A percentile compares a stretch with the other conserved stretches of the same genome.
Conservation (phyloP, 2,113 vertebrate genomes). For the Charina bottae region DNA sequence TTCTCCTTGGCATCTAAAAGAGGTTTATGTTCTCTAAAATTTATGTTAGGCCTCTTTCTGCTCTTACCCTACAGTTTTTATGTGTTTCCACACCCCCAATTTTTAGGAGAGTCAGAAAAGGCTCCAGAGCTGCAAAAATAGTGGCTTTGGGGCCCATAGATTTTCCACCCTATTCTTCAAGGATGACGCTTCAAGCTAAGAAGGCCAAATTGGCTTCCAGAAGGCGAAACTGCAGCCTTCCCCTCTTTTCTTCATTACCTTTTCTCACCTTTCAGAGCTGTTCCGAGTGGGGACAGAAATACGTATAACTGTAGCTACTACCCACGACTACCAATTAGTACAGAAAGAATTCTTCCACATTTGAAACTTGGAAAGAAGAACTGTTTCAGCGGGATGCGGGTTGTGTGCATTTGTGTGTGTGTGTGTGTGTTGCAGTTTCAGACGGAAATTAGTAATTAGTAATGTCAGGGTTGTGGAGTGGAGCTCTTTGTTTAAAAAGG, state of each 20-base stretch:
- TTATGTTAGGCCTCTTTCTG: too few relatives aligned
- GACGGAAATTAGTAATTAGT: conserved; percentile 24
- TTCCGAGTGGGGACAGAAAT: background rate
- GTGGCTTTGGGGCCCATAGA: background rate
- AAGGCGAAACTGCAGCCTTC: background rate
- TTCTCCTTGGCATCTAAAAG: background rate
- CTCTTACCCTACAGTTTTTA: background rate
- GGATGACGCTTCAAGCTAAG: background rate
- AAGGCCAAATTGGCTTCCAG: background rate
- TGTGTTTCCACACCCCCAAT: background rate
- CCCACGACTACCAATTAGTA: background rate
- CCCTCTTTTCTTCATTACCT: too few relatives aligned
- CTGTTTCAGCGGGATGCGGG: background rate
- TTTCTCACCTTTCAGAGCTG: background rate
- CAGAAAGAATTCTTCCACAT: background rate
- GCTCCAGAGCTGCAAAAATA: background rate
- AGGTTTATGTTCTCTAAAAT: too few relatives aligned
- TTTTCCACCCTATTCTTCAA: background rate
- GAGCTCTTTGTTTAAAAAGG: conserved; percentile 21
- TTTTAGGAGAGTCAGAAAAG: background rate
- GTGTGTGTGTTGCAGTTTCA: background rate
- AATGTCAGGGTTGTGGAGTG: conserved; percentile 14
- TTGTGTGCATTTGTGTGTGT: background rate
- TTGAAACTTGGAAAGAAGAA: background rate
- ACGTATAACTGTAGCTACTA: background rate